Evolutionary conservation across 2,113 vertebrate species (phyloP).

Genomic region (Cyprinodon variegatus): DNA sequence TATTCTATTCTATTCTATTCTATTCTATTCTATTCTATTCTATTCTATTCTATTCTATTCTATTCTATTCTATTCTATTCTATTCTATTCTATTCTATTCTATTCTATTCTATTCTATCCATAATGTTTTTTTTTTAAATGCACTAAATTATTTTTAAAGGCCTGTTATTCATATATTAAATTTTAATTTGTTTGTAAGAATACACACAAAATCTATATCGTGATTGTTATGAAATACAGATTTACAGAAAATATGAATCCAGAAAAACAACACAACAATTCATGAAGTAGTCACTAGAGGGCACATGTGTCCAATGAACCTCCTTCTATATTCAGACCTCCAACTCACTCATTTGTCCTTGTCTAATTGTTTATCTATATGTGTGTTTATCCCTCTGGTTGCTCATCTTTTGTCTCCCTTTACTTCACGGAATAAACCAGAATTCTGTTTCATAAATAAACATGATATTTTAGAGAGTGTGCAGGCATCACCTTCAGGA

Average conservation of each 20-base stretch:
- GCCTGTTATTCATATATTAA: background rate
- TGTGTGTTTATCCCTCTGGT: background rate
- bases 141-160: background rate
- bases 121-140: background rate
- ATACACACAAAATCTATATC: background rate
- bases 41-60: no score
- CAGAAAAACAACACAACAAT: background rate
- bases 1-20: no score
- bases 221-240: background rate
- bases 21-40: no score
- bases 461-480: background rate
- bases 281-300: constrained; percentile 40
- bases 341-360: background rate
- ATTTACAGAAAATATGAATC: no score
- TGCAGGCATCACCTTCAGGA: background rate
- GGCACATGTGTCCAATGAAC: constrained; percentile 35
- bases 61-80: no score
- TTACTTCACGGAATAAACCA: background rate
- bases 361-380: background rate
- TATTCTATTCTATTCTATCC: no score
- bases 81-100: no score
- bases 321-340: background rate
- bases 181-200: background rate
- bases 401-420: background rate
- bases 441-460: background rate